Evolutionary conservation across 2,888 invertebrate genomes (phyloP), one percentile per base, ranked within the genome.

Genomic region (Drosophila eohydei): DNA sequence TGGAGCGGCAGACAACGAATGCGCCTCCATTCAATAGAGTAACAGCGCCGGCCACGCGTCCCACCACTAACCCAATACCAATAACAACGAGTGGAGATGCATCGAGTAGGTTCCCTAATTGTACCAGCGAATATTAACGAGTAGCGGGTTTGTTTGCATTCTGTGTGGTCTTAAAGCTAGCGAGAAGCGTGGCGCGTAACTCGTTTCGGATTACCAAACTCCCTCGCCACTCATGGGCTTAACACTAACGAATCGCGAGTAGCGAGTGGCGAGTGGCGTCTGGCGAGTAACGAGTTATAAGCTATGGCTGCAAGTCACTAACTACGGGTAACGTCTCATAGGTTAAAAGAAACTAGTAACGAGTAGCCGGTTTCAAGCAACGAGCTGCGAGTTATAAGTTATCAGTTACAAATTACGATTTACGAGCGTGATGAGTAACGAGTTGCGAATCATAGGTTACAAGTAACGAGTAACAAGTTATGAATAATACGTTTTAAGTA

Each of bases 71-170:
- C 76, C 71, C 75, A 65, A 65, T 71, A 36, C 34, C 56, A 72
- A 64, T 74, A 67, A 80, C 75, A 56, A 68, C 83, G 54, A 65
- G 65, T 59, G 64, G 74, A 62, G 55, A 14, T 54, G 57, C 58
- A 84, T 52, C 66, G 90, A 80, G 85, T 86, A 86, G 87, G 85
- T 86, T 86, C 21, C 50, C 50, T 9, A n/a, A 40, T 28, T 40
- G n/a, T 61, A 46, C 34, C 6, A 26, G 7, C 56, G 41, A 43
- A 14, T 41, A 30, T 21, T 71, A 50, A 2, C 34, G 41, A 60
- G 34, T 81, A 72, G 40, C 41, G 63, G 38, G 38, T 38, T 58
- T 9, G 3, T 3, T 38, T 46, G 12, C 16, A 48, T 16, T 30
- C 36, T 46, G n/a, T 56, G 43, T 54, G 54, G 36, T n/a, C 12